Conservation (phyloP, 2,888 invertebrate species). For the Holacanthella duospinosa region DNA sequence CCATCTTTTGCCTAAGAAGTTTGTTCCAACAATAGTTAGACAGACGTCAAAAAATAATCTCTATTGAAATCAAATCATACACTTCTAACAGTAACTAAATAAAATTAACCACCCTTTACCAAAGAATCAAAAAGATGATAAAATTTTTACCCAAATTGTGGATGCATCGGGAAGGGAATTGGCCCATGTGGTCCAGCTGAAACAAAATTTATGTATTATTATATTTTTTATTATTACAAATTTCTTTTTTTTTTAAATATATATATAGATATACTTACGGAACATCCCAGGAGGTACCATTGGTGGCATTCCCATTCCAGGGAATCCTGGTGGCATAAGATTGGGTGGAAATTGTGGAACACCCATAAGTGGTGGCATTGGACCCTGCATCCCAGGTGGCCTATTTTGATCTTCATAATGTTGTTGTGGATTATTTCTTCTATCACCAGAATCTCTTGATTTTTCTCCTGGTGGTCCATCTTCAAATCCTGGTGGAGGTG, state of each 20-base stretch:
- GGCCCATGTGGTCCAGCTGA: constrained; percentile 14
- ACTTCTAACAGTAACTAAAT: too few species aligned
- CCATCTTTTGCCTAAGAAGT: too few species aligned
- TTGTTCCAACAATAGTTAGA: too few species aligned
- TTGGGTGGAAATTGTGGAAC: constrained; percentile 27
- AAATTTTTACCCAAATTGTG: not conserved
- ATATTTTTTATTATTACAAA: too few species aligned
- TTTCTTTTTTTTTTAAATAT: not conserved
- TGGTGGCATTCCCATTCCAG: constrained; percentile 14
- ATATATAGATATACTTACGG: not conserved
- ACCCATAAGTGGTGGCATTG: constrained; percentile 20
- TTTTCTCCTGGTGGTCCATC: constrained; percentile 33
- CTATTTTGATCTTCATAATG: constrained; percentile 9
- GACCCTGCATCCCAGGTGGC: constrained; percentile 1
- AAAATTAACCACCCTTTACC: too few species aligned
- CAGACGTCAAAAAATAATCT: too few species aligned
- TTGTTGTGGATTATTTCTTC: not conserved
- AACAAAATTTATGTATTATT: constrained; percentile 10
- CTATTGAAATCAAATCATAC: too few species aligned
- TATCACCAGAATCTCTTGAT: not conserved
- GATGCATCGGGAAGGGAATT: not conserved
- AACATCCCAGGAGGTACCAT: constrained; percentile 16
- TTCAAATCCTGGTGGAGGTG: constrained; percentile 33
- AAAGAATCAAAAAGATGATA: too few species aligned
- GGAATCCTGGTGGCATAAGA: constrained; percentile 34